Percentiles rank a stretch among this genome's conserved stretches.
Evolutionary conservation across 2,113 vertebrate genomes (phyloP).

Genomic region (Eublepharis macularius): DNA sequence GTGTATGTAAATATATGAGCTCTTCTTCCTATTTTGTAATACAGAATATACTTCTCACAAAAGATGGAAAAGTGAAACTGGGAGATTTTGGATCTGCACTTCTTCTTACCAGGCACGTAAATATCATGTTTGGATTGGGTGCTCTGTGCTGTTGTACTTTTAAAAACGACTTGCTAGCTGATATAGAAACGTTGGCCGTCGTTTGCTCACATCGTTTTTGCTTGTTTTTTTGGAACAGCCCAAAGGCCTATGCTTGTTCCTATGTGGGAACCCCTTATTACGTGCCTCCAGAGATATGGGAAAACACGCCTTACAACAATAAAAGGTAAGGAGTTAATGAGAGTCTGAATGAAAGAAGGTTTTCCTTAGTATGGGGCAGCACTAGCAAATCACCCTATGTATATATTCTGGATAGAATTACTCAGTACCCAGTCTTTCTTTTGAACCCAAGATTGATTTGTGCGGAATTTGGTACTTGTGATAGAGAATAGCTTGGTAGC

Average conservation of each 20-base stretch:
- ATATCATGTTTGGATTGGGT: neutral
- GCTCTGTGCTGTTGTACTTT: neutral
- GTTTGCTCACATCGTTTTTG: neutral
- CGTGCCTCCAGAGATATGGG: constrained; percentile 95
- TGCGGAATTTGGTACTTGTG: neutral
- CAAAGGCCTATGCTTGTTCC: constrained; percentile 81
- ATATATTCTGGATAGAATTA: neutral
- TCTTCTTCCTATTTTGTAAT: constrained; percentile 41
- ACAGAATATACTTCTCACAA: constrained; percentile 92
- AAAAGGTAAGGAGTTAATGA: constrained; percentile 81
- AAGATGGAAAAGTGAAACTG: constrained; percentile 83
- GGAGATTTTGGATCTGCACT: constrained; percentile 94
- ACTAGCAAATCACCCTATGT: neutral
- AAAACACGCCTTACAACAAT: constrained; percentile 92
- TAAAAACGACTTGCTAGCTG: neutral
- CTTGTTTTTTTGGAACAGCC: constrained; percentile 74
- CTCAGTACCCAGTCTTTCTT: neutral
- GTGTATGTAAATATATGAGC: neutral
- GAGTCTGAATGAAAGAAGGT: neutral
- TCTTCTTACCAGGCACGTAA: constrained; percentile 85
- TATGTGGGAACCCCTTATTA: constrained; percentile 96
- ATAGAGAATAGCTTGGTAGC: neutral
- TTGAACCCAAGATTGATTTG: neutral
- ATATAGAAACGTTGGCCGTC: neutral
- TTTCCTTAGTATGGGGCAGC: neutral